Evolutionary conservation across 2,888 invertebrate genomes (phyloP), one percentile per base, ranked within the genome.

Genomic region (Cryptosula pallasiana): DNA sequence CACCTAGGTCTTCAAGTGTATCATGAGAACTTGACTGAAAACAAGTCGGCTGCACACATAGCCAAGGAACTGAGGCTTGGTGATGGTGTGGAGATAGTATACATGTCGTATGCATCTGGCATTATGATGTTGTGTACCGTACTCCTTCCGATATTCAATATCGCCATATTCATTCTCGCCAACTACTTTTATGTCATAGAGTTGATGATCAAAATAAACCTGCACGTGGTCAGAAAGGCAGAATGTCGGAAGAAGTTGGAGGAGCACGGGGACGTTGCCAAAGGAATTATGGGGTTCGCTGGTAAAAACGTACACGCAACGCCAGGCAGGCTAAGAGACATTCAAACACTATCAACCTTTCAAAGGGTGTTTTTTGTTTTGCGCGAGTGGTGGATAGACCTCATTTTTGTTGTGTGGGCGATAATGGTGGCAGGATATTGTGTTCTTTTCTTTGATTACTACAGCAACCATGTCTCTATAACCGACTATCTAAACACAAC

Each of bases 101-200:
- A 45, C 54, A 55, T 73, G 34, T 71, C 71, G 1, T 55, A 55
- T 32, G 1, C 45, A 3, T 69, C 75, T 1, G 73, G 35, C 36
- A n/a, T 73, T 20, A 25, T 75, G 27, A 69, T 72, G 57, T 2
- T 74, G 16, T 36, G 35, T 25, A 35, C 74, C 35, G 69, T 75
- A n/a, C 35, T 73, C 5, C 55, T 74, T 20, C 75, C 75, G 5
- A 57, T 72, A 9, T 55, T 72, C 69, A 74, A 72, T 34, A 63
- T 74, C 34, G 1, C 74, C 13, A 63, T 75, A 27, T 75, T 74
- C 45, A 34, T 74, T 2, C 35, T 72, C 27, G 69, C 71, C 71
- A 75, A 75, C 71, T 69, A 55, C 34, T 73, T 45, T 69, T 75
- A 72, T 72, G 35, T 73, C 16, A 54, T 75, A n/a, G 74, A 74